A percentile compares a stretch with the other conserved stretches of the same genome.
These are phyloP conservation scores for Hycleus cichorii DNA, from an alignment of 1,140 invertebrate genomes.

Conservation along the genomic window DNA sequence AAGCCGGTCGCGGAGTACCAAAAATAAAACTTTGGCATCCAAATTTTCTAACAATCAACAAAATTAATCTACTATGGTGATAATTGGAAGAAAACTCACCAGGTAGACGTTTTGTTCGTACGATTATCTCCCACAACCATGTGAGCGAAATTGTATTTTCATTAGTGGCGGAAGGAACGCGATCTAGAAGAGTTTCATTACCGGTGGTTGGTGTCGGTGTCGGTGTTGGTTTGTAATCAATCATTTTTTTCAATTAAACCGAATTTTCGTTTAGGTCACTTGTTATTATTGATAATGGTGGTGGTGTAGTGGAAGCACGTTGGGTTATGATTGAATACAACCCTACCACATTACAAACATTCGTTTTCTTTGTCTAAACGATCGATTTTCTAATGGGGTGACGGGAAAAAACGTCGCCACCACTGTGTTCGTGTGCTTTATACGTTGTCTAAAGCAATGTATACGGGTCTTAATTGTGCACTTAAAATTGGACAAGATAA, in stretches of 20 bases:
- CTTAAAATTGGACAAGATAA: too few relatives aligned
- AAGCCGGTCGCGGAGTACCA: slow-evolving; percentile 61
- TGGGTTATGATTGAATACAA: slow-evolving; percentile 4
- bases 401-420: too few relatives aligned
- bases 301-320: slow-evolving; percentile 3
- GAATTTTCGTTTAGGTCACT: too few relatives aligned
- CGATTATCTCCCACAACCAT: slow-evolving; percentile 67
- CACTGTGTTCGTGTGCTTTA: too few relatives aligned
- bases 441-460: too few relatives aligned
- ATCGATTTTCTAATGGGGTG: too few relatives aligned
- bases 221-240: slow-evolving; percentile 4
- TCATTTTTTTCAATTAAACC: background rate
- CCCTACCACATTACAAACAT: slow-evolving; percentile 12
- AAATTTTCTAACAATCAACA: slow-evolving; percentile 47
- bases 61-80: background rate
- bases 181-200: slow-evolving; percentile 3
- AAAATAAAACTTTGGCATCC: slow-evolving; percentile 55
- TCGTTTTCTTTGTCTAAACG: background rate
- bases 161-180: slow-evolving; percentile 1
- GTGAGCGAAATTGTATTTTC: slow-evolving; percentile 44
- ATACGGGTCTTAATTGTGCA: too few relatives aligned
- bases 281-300: background rate
- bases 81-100: slow-evolving; percentile 20
- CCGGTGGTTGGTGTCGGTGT: background rate
- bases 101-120: slow-evolving; percentile 51